Conservation (phyloP, 1,140 invertebrate genomes). For the Microplitis mediator region DNA sequence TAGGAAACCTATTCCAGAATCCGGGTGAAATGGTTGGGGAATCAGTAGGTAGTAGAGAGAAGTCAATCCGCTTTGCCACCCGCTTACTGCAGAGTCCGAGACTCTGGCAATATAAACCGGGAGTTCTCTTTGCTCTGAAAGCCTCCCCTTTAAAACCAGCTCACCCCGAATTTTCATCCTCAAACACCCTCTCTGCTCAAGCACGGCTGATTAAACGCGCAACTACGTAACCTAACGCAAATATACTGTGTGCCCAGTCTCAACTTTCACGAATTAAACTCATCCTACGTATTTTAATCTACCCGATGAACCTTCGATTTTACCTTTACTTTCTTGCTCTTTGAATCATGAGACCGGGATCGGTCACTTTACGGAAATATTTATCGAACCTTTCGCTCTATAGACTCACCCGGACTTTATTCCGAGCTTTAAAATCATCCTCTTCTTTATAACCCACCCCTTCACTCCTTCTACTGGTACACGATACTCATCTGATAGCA, state of each 20-base stretch:
- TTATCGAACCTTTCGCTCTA: conserved; percentile 55
- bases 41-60: not conserved
- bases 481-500: conserved; percentile 4
- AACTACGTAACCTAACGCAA: conserved; percentile 61
- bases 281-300: conserved; percentile 8
- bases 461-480: too few relatives aligned
- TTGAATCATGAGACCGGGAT: conserved; percentile 46
- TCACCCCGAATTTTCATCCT: conserved; percentile 19
- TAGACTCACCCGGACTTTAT: not conserved
- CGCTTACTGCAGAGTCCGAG: conserved; percentile 11
- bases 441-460: not conserved
- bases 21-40: not conserved
- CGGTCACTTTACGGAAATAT: conserved; percentile 62
- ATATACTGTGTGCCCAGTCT: conserved; percentile 48
- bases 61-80: conserved; percentile 30
- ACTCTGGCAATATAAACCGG: conserved; percentile 32
- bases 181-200: conserved; percentile 39
- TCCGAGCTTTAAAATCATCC: not conserved
- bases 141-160: not conserved
- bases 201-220: conserved; percentile 61
- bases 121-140: conserved; percentile 34
- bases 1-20: not conserved
- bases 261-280: conserved; percentile 13
- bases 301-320: conserved; percentile 43
- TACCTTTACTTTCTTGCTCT: conserved; percentile 55